Evolutionary conservation across 2,888 invertebrate species (phyloP).

Genomic region (Drosophila ustulata): DNA sequence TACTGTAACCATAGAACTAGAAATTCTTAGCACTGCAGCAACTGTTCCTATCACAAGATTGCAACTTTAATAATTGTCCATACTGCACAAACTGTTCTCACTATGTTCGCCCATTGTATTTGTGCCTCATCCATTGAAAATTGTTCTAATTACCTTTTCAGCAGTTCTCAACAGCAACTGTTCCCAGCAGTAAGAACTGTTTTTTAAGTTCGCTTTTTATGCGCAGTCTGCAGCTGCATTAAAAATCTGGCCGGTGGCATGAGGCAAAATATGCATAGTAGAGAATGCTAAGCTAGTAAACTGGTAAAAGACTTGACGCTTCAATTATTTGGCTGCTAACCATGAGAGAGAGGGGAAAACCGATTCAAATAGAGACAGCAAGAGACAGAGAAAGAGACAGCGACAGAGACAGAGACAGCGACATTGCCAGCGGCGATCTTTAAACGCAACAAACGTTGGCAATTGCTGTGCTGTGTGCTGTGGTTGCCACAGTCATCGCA

Average conservation of each 20-base stretch:
- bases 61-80: too few species aligned
- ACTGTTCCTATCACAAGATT: too few species aligned
- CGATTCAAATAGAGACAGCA: not conserved
- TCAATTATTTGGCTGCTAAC: slow-evolving; percentile 58
- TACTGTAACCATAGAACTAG: too few species aligned
- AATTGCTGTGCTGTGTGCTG: slow-evolving; percentile 19
- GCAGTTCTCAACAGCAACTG: too few species aligned
- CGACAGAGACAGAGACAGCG: slow-evolving; percentile 14
- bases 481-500: not conserved
- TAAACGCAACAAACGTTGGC: slow-evolving; percentile 57
- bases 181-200: too few species aligned
- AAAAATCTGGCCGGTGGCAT: slow-evolving; percentile 41
- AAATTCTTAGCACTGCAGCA: too few species aligned
- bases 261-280: slow-evolving; percentile 40
- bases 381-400: not conserved
- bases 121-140: too few species aligned
- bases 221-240: slow-evolving; percentile 27
- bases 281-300: slow-evolving; percentile 16
- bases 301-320: slow-evolving; percentile 64
- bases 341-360: not conserved
- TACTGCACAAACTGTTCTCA: too few species aligned
- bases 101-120: too few species aligned
- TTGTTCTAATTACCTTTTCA: too few species aligned
- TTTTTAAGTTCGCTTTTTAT: too few species aligned
- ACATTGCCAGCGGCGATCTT: slow-evolving; percentile 66